A percentile compares a stretch with the other conserved stretches of the same genome.
phyloP scores from a whole-genome alignment of 92 coral and sea anemone genomes.

The Metridium senile region DNA sequence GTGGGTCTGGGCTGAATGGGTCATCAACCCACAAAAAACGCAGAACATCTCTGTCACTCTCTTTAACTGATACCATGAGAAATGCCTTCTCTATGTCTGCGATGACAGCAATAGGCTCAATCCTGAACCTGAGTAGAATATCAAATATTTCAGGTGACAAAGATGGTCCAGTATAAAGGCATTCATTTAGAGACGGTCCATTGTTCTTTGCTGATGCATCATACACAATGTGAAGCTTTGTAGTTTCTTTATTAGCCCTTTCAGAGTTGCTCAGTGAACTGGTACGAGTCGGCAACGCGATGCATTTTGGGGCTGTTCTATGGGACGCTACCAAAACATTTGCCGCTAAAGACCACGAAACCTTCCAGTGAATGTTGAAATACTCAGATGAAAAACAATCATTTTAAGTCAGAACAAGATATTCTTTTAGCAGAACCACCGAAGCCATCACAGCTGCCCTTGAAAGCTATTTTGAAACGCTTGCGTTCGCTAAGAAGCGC shows the following conservation, averaged over 20 bases:
- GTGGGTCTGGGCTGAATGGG: neutral
- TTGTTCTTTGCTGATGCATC: conserved; percentile 20
- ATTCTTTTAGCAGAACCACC: no score
- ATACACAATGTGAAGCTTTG: conserved; percentile 23
- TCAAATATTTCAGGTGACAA: conserved; percentile 18
- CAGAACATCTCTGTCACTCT: conserved; percentile 30
- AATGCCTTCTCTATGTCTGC: conserved; percentile 40
- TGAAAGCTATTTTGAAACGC: no score
- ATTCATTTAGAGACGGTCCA: conserved; percentile 42
- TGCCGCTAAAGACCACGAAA: no score
- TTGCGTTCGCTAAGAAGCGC: no score
- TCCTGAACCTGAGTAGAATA: conserved; percentile 32
- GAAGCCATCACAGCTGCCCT: no score
- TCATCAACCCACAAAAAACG: conserved; percentile 30
- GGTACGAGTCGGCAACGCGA: no score
- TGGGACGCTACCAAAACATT: no score
- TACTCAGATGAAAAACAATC: no score
- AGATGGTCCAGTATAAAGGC: conserved; percentile 38
- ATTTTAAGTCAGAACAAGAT: no score
- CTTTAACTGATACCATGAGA: conserved; percentile 9
- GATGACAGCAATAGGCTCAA: conserved; percentile 13
- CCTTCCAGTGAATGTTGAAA: no score
- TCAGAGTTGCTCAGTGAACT: no score
- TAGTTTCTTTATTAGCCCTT: conserved; percentile 23
- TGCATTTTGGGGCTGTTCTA: no score